Base-by-base conservation (phyloP, 2,888 invertebrate species). In the Uropetala carovei region DNA sequence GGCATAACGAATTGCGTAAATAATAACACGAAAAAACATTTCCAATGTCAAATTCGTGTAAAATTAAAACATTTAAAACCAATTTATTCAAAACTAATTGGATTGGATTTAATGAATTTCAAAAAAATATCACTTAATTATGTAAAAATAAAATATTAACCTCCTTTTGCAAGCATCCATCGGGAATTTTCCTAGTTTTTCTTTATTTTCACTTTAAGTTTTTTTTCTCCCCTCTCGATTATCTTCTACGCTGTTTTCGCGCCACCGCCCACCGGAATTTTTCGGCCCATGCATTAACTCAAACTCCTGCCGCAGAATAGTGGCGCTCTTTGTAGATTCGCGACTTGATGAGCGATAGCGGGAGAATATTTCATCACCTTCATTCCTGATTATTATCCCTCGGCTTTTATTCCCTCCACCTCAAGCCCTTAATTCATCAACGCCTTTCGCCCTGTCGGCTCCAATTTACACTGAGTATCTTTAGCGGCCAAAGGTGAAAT, bases 291-390 rank as follows among this genome's bases (percentile, higher is more conserved):
- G 22, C 27, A 75, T 75, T 75, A 75, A 14, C 22, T 11, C 27
- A 4, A 27, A 22, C 22, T 75, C 27, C 75, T 75, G 8, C 11
- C 27, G 27, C 75, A 5, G 75, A 27, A 9, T 27, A 75, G 11
- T 9, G 75, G 18, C 22, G n/a, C 27, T 75, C 75, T 75, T 75
- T 75, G 75, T 75, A 27, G 22, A 13, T 14, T 27, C 27, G 22
- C 75, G 22, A 22, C 75, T 75, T 75, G 75, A 27, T 75, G 75
- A 75, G 75, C 27, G 75, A 75, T 75, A 13, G 75, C 27, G 75
- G 75, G 8, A 75, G 27, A 75, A 75, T 75, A 75, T 75, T 75
- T 75, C 75, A 75, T 75, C 27, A 3, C 27, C 11, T 22, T 75
- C 22, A 9, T 27, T 22, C 10, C 27, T 75, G 75, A 75, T 75